These are phyloP conservation scores for Lasioglossum albipes DNA, from an alignment of 1,140 invertebrate genomes.

Conservation along the genomic window DNA sequence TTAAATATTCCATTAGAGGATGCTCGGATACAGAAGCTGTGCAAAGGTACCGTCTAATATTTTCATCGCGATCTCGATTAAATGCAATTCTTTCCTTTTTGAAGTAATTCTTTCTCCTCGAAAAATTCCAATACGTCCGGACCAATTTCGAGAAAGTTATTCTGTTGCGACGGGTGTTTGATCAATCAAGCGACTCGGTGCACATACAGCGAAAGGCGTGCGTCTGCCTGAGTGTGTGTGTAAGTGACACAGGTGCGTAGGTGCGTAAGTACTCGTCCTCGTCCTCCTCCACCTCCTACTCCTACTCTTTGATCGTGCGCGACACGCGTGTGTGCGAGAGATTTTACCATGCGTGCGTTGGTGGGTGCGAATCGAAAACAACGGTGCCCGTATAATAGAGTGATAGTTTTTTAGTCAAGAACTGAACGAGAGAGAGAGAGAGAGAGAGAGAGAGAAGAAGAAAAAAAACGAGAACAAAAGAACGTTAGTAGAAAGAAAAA, in stretches of 20 bases:
- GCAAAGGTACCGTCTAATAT: no score
- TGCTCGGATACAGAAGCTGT: no score
- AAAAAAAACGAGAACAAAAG: background rate
- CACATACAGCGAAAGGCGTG: slow-evolving; percentile 17
- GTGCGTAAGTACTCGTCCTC: slow-evolving; percentile 44
- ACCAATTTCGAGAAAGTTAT: no score
- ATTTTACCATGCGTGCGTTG: slow-evolving; percentile 59
- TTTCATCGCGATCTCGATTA: no score
- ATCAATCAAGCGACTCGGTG: no score
- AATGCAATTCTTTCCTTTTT: no score
- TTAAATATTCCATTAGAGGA: no score
- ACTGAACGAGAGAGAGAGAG: background rate
- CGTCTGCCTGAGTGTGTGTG: background rate
- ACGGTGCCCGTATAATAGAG: slow-evolving; percentile 12
- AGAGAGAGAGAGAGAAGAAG: no score
- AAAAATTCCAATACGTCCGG: no score
- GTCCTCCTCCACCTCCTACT: background rate
- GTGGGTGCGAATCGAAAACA: slow-evolving; percentile 58
- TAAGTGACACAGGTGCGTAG: slow-evolving; percentile 25
- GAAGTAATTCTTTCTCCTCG: no score
- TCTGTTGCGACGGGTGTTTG: no score
- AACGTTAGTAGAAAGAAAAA: background rate
- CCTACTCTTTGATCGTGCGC: slow-evolving; percentile 7
- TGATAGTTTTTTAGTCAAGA: no score
- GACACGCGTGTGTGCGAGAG: slow-evolving; percentile 23